Conservation (phyloP, 2,888 invertebrate species). For the Acronicta leporina region DNA sequence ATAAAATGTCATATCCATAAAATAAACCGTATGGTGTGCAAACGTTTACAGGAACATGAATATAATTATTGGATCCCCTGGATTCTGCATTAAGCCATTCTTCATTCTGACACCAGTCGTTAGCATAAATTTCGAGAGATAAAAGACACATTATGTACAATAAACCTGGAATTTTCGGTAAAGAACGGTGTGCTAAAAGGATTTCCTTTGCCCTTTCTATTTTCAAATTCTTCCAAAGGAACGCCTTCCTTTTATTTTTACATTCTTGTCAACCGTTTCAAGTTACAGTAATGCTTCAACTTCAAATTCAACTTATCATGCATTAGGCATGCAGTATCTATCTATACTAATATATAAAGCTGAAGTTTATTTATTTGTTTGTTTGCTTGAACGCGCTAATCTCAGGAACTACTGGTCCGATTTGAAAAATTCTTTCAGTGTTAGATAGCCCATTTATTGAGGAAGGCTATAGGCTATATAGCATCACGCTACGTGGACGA, state of each 20-base stretch:
- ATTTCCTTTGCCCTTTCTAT: conserved; percentile 11
- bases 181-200: conserved; percentile 25
- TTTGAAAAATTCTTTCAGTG: no score
- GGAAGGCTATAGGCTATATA: no score
- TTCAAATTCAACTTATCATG: no score
- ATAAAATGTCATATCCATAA: conserved; percentile 8
- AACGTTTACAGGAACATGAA: conserved; percentile 49
- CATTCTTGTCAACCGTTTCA: no score
- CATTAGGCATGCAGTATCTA: no score
- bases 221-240: conserved; percentile 16
- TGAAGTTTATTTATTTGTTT: no score
- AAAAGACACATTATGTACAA: conserved; percentile 48
- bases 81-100: conserved; percentile 51
- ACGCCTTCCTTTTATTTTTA: background rate
- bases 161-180: conserved; percentile 31
- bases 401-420: no score
- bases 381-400: no score
- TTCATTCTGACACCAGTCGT: conserved; percentile 53
- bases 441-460: no score
- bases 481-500: no score
- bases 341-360: no score
- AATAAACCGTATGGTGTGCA: conserved; percentile 19
- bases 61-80: conserved; percentile 52
- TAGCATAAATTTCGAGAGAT: conserved; percentile 56
- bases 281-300: no score